Percentiles rank a stretch among this genome's conserved stretches.
Evolutionary conservation across 2,113 vertebrate species (phyloP).

Genomic region (Tinamus guttatus): DNA sequence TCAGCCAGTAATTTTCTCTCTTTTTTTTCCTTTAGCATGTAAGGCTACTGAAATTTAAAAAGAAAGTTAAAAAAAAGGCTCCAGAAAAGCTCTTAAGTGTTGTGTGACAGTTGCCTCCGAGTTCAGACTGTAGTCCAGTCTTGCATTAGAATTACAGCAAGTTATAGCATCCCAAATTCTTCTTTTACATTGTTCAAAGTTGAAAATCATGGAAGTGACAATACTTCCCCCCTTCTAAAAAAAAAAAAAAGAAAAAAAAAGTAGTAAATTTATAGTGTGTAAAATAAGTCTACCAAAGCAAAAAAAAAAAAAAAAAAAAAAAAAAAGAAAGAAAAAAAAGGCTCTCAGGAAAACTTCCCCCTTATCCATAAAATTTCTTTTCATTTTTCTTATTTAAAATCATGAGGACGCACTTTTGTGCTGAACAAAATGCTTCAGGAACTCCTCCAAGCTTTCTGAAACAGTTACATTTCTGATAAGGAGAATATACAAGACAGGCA

Average conservation of each 20-base stretch:
- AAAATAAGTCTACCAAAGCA: neutral
- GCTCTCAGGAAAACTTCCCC: neutral
- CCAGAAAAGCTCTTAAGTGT: neutral
- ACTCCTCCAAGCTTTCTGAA: neutral
- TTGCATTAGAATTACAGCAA: neutral
- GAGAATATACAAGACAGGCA: neutral
- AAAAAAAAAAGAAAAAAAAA: neutral
- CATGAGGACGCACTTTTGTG: neutral
- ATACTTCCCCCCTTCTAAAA: neutral
- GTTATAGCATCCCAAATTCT: neutral
- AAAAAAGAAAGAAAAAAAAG: neutral
- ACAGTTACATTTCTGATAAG: neutral
- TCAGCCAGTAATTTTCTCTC: neutral
- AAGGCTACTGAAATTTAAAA: neutral
- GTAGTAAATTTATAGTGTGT: too few species aligned
- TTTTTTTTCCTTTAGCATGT: neutral
- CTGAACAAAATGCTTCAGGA: neutral
- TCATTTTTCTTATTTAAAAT: neutral
- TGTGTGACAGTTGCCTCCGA: neutral
- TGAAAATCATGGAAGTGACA: neutral
- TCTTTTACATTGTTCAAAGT: neutral
- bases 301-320: constrained; percentile 5
- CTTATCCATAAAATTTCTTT: neutral
- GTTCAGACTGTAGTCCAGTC: neutral
- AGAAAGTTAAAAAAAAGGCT: neutral